Evolutionary conservation across 2,797 vertebrate genomes (phyloP).

Genomic region (Pogoniulus pusillus): DNA sequence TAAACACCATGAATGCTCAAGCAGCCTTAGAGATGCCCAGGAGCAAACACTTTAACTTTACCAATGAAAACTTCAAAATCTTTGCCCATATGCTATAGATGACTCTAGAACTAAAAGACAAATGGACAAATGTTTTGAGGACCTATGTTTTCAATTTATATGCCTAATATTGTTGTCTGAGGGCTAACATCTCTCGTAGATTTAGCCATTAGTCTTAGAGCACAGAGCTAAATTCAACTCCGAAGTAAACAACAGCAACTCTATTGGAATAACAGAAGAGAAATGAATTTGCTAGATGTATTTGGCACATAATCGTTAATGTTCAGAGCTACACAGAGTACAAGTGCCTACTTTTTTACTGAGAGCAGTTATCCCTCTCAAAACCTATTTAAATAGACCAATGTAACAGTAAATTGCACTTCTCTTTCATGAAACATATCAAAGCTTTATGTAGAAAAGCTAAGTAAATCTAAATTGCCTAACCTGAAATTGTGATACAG

Average conservation of each 20-base stretch:
- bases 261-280: slow-evolving; percentile 1
- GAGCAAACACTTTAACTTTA: neutral
- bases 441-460: slow-evolving; percentile 45
- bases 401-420: slow-evolving; percentile 20
- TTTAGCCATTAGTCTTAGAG: neutral
- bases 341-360: slow-evolving; percentile 4
- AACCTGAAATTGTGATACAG: slow-evolving; percentile 36
- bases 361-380: slow-evolving; percentile 6
- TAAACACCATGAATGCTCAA: neutral
- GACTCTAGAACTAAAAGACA: neutral
- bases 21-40: neutral
- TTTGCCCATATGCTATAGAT: neutral
- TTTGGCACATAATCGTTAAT: slow-evolving; percentile 27
- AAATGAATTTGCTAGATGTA: neutral
- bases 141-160: neutral
- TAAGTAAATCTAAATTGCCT: slow-evolving; percentile 47
- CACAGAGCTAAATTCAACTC: neutral
- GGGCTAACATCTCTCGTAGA: neutral
- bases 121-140: neutral
- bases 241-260: neutral
- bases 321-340: slow-evolving; percentile 10
- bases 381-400: slow-evolving; percentile 38
- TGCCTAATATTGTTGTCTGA: neutral
- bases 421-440: slow-evolving; percentile 20
- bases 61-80: neutral